Percentiles rank a stretch among this genome's conserved stretches.
phyloP scores from a whole-genome alignment of 2,888 invertebrate species.

The Acrobasis repandana region DNA sequence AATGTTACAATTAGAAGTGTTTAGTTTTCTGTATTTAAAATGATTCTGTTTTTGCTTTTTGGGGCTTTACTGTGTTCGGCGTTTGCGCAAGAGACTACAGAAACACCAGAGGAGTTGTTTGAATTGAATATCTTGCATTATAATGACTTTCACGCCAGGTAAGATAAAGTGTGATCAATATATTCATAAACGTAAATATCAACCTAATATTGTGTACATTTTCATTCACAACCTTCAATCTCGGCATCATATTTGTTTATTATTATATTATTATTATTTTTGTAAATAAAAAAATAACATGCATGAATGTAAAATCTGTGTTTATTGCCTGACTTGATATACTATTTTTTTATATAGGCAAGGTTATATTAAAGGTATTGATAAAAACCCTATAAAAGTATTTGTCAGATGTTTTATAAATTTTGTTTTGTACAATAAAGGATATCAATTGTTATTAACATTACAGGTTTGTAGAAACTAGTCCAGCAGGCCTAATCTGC shows the following conservation, averaged over 20 bases:
- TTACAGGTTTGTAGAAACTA: constrained; percentile 84
- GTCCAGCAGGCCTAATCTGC: constrained; percentile 80
- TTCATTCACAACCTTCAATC: no score
- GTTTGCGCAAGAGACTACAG: constrained; percentile 36
- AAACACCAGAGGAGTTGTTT: constrained; percentile 36
- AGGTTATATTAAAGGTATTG: no score
- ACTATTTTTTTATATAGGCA: no score
- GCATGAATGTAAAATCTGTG: no score
- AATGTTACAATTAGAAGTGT: neutral
- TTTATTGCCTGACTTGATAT: no score
- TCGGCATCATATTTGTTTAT: no score
- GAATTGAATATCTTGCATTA: constrained; percentile 68
- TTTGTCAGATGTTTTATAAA: no score
- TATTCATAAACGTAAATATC: neutral
- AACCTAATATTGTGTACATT: no score
- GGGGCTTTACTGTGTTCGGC: constrained; percentile 35
- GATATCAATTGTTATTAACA: no score
- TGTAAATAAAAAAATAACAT: no score
- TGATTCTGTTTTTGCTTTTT: constrained; percentile 35
- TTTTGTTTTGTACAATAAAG: constrained; percentile 2
- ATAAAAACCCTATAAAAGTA: no score
- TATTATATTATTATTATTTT: no score
- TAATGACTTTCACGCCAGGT: constrained; percentile 76
- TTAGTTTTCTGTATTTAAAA: constrained; percentile 23
- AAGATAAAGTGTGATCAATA: constrained; percentile 26